Evolutionary conservation across 2,113 vertebrate species (phyloP).

Genomic region (Abramis brama): DNA sequence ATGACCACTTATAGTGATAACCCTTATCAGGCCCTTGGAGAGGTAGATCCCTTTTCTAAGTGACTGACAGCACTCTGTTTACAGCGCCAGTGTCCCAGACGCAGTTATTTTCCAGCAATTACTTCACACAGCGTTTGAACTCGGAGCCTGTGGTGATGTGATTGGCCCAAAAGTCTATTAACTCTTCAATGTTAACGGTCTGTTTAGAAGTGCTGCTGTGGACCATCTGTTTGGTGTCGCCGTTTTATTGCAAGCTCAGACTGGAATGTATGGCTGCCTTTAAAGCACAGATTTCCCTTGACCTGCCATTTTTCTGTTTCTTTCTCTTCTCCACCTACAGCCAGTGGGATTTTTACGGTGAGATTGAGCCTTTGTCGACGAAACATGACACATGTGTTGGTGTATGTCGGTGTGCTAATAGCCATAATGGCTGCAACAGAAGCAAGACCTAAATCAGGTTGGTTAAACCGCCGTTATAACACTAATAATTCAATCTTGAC

Average conservation of each 20-base stretch:
- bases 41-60: slow-evolving; percentile 49
- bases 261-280: slow-evolving; percentile 68
- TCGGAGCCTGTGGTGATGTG: slow-evolving; percentile 50
- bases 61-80: slow-evolving; percentile 53
- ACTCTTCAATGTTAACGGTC: slow-evolving; percentile 33
- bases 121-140: slow-evolving; percentile 51
- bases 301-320: slow-evolving; percentile 51
- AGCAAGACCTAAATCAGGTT: slow-evolving; percentile 76
- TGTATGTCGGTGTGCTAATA: slow-evolving; percentile 70
- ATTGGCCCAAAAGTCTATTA: slow-evolving; percentile 49
- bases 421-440: slow-evolving; percentile 67
- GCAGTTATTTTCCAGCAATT: slow-evolving; percentile 58
- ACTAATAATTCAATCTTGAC: background rate
- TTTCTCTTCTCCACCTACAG: slow-evolving; percentile 22
- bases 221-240: slow-evolving; percentile 70
- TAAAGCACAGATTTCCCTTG: slow-evolving; percentile 57
- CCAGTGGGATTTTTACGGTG: slow-evolving; percentile 15
- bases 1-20: slow-evolving; percentile 41
- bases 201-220: slow-evolving; percentile 49
- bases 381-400: slow-evolving; percentile 72
- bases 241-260: slow-evolving; percentile 70
- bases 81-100: slow-evolving; percentile 58
- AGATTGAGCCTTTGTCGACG: slow-evolving; percentile 13
- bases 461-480: slow-evolving; percentile 12
- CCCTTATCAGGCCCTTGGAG: slow-evolving; percentile 45